A percentile compares a stretch with the other conserved stretches of the same genome.
Evolutionary conservation across 1,140 invertebrate genomes (phyloP).

Genomic region (Bombus impatiens): DNA sequence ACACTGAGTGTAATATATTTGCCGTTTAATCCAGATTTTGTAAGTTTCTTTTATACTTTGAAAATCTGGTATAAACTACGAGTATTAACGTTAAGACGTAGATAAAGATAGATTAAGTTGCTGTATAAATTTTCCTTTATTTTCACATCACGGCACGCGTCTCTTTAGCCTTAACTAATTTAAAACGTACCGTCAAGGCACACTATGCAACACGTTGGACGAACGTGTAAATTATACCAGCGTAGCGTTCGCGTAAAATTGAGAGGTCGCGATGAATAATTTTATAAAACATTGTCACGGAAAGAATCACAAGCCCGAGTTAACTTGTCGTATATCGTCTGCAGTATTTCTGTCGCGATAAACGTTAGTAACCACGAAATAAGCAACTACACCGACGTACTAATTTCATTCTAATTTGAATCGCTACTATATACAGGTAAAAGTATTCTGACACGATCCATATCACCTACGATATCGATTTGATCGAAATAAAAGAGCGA

Average conservation of each 20-base stretch:
- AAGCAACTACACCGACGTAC: background rate
- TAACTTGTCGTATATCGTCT: no score
- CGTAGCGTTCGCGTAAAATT: background rate
- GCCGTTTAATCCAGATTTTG: background rate
- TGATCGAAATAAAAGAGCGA: conserved; percentile 44
- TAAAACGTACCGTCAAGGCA: background rate
- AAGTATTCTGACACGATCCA: conserved; percentile 20
- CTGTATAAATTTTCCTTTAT: background rate
- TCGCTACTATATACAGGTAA: background rate
- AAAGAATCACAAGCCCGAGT: background rate
- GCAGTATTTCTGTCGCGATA: no score
- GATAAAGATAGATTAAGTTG: background rate
- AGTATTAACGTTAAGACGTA: background rate
- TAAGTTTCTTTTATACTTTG: background rate
- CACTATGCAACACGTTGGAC: background rate
- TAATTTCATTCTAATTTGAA: background rate
- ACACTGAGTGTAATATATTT: background rate
- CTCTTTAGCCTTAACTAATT: background rate
- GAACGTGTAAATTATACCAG: background rate
- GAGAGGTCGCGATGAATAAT: background rate
- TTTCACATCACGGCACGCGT: background rate
- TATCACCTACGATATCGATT: conserved; percentile 39
- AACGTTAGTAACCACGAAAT: background rate
- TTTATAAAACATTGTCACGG: background rate
- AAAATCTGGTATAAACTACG: background rate